These are phyloP conservation scores for Embidobia sp. DNA, from an alignment of 2,888 invertebrate species.

Conservation along the genomic window DNA sequence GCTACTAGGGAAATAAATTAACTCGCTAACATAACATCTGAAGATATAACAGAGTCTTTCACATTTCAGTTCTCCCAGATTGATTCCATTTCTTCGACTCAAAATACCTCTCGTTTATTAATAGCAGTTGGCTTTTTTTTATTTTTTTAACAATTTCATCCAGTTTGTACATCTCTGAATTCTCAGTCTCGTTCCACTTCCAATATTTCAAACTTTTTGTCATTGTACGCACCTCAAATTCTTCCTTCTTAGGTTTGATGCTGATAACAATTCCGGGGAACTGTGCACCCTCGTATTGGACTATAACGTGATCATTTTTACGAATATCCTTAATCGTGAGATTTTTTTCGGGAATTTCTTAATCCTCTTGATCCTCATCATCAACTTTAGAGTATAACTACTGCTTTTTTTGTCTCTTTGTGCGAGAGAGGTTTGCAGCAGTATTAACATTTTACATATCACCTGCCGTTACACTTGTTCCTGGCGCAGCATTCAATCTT, in stretches of 20 bases:
- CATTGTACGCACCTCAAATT: slow-evolving; percentile 18
- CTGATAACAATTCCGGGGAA: slow-evolving; percentile 7
- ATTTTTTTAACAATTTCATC: neutral
- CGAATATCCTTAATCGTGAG: neutral
- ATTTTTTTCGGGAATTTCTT: slow-evolving; percentile 2
- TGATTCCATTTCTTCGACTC: slow-evolving; percentile 1
- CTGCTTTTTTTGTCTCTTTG: slow-evolving; percentile 6
- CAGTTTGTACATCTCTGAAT: slow-evolving; percentile 5
- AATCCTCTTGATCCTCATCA: neutral
- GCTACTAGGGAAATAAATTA: too few species aligned
- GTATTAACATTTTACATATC: slow-evolving; percentile 5
- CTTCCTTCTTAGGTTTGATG: neutral
- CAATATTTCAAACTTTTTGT: slow-evolving; percentile 11
- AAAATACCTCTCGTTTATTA: neutral
- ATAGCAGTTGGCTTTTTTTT: neutral
- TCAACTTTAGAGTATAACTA: slow-evolving; percentile 23
- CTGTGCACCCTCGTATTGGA: slow-evolving; percentile 15
- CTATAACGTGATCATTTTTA: slow-evolving; percentile 13
- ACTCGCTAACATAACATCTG: too few species aligned
- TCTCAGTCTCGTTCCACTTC: slow-evolving; percentile 14
- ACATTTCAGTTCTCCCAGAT: neutral
- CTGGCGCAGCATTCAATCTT: slow-evolving; percentile 16
- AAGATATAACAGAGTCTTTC: too few species aligned
- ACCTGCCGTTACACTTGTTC: slow-evolving; percentile 18
- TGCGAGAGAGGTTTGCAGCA: slow-evolving; percentile 6